Evolutionary conservation across 2,888 invertebrate species (phyloP).

Genomic region (Dicycla oo): DNA sequence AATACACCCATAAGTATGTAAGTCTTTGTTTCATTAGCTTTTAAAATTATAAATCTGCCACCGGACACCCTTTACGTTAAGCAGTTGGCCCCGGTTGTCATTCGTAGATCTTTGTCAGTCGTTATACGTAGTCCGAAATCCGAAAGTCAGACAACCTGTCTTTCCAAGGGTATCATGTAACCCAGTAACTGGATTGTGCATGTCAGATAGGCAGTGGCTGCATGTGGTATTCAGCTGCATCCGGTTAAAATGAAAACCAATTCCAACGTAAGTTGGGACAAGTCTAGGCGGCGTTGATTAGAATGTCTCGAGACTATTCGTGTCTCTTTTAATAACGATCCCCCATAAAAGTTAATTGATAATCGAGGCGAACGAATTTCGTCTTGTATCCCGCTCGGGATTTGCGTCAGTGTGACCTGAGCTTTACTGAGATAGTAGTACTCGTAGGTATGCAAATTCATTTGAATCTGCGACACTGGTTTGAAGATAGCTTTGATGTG

Average conservation of each 20-base stretch:
- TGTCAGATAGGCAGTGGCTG: not conserved
- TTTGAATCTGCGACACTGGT: not conserved
- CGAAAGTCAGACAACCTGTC: not conserved
- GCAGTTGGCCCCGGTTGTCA: not conserved
- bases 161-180: not conserved
- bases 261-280: not conserved
- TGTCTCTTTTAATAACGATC: not conserved
- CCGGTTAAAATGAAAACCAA: not conserved
- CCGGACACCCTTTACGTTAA: no score
- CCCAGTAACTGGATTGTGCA: not conserved
- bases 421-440: conserved; percentile 2
- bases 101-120: not conserved
- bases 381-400: no score
- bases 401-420: not conserved
- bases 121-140: not conserved
- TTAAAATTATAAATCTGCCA: no score
- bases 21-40: no score
- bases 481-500: conserved; percentile 7
- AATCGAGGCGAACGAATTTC: not conserved
- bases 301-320: not conserved
- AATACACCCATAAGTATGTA: no score
- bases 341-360: no score
- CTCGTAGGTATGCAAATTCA: conserved; percentile 27
- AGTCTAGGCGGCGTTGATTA: not conserved
- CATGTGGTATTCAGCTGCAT: not conserved